These are phyloP conservation scores for Mantis religiosa DNA, from an alignment of 2,888 invertebrate genomes.

Conservation along the genomic window DNA sequence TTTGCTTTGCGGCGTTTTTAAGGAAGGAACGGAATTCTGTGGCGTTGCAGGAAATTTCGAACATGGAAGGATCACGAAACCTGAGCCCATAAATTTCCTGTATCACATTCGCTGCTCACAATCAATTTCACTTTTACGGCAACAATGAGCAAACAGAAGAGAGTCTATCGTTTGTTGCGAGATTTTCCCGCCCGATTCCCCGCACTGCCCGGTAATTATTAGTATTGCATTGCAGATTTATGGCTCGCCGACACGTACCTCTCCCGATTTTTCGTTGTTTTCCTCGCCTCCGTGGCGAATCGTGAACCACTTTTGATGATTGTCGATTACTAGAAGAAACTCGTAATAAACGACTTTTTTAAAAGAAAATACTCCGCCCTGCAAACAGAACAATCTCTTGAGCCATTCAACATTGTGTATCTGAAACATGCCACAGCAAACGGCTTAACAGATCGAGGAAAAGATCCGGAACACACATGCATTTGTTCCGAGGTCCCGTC, in stretches of 20 bases:
- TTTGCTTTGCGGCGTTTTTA: not conserved
- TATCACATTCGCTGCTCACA: not conserved
- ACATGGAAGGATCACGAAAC: not conserved
- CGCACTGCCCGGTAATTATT: not conserved
- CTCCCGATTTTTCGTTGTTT: not conserved
- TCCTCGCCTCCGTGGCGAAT: not conserved
- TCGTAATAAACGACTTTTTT: not conserved
- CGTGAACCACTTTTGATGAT: not conserved
- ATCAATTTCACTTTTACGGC: not conserved
- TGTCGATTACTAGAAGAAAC: not conserved
- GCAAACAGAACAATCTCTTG: too few relatives aligned
- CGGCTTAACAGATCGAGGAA: too few relatives aligned
- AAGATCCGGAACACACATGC: too few relatives aligned
- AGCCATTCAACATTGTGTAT: too few relatives aligned
- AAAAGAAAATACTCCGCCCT: not conserved
- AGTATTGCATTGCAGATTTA: not conserved
- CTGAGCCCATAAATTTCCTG: not conserved
- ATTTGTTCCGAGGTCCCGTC: too few relatives aligned
- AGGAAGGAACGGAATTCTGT: not conserved
- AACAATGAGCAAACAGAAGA: not conserved
- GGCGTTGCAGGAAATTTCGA: not conserved
- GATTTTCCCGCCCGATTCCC: not conserved
- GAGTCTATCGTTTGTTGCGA: not conserved
- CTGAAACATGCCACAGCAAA: too few relatives aligned
- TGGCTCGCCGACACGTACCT: not conserved